A percentile compares a stretch with the other conserved stretches of the same genome.
These are phyloP conservation scores for Delphinapterus leucas DNA, from an alignment of 2,113 vertebrate genomes.

Conservation along the genomic window DNA sequence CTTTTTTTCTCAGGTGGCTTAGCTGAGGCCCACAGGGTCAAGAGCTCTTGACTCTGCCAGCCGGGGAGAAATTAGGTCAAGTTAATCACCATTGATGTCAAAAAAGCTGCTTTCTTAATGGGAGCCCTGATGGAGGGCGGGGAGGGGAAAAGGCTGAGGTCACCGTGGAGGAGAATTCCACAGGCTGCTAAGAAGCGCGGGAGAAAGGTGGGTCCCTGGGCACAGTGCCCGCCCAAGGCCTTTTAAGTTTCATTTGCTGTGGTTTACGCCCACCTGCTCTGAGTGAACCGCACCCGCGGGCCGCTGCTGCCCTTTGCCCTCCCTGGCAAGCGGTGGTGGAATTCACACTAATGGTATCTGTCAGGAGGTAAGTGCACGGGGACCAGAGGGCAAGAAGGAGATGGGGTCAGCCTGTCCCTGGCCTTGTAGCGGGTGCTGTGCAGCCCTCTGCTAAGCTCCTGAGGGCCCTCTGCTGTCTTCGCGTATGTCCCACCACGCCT, in stretches of 20 bases:
- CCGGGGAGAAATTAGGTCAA: constrained; percentile 80
- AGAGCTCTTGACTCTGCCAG: constrained; percentile 59
- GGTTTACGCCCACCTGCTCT: constrained; percentile 35
- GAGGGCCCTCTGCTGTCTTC: neutral
- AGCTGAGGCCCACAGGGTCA: neutral
- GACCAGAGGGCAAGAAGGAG: neutral
- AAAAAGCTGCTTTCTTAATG: constrained; percentile 74
- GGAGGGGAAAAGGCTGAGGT: constrained; percentile 66
- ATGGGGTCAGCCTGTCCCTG: neutral
- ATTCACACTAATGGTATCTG: constrained; percentile 7
- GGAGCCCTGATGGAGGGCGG: constrained; percentile 67
- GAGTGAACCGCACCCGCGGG: constrained; percentile 69
- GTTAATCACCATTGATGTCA: constrained; percentile 73
- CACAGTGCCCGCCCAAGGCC: constrained; percentile 15
- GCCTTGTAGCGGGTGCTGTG: neutral
- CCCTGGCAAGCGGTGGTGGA: neutral
- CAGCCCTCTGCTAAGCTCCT: neutral
- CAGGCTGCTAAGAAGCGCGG: constrained; percentile 18
- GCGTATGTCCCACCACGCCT: neutral
- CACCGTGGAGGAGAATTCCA: constrained; percentile 18
- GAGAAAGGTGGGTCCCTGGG: constrained; percentile 50
- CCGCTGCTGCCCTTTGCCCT: constrained; percentile 16
- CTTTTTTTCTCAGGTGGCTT: neutral
- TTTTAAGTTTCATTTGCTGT: constrained; percentile 65
- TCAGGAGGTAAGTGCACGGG: neutral